phyloP scores from a whole-genome alignment of 2,113 vertebrate genomes.

The Shinisaurus crocodilurus region DNA sequence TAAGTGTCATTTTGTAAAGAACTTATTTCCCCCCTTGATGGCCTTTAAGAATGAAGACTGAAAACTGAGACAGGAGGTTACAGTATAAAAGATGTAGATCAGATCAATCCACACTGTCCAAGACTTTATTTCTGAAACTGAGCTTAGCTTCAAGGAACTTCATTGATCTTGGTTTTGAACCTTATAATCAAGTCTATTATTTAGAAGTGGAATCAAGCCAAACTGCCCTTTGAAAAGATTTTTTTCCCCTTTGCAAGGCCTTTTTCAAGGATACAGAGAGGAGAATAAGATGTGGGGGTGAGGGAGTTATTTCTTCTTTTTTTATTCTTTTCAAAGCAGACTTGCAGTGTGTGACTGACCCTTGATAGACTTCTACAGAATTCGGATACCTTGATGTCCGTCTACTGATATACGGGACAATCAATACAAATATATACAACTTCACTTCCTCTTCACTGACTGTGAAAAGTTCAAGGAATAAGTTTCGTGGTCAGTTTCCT shows the following conservation, averaged over 20 bases:
- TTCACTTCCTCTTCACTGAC: background rate
- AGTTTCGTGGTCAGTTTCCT: background rate
- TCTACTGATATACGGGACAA: background rate
- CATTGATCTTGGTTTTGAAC: conserved; percentile 35
- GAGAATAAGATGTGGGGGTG: background rate
- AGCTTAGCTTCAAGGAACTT: conserved; percentile 32
- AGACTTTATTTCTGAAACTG: background rate
- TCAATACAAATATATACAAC: background rate
- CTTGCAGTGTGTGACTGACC: background rate
- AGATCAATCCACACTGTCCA: conserved; percentile 17
- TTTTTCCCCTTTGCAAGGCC: conserved; percentile 23
- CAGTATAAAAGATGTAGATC: background rate
- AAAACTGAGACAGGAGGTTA: background rate
- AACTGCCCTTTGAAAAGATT: conserved; percentile 5
- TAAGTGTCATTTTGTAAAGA: background rate
- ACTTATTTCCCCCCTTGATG: background rate
- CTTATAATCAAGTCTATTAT: conserved; percentile 58
- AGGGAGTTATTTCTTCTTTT: background rate
- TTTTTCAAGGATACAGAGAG: conserved; percentile 22
- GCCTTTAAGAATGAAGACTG: background rate
- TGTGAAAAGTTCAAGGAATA: background rate
- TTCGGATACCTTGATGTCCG: background rate
- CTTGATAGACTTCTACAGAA: background rate
- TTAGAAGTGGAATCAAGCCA: conserved; percentile 42
- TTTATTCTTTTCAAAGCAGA: conserved; percentile 13